Evolutionary conservation across 1,140 invertebrate genomes (phyloP), one percentile per base, ranked within the genome.

Genomic region (Archivesica marissinica): DNA sequence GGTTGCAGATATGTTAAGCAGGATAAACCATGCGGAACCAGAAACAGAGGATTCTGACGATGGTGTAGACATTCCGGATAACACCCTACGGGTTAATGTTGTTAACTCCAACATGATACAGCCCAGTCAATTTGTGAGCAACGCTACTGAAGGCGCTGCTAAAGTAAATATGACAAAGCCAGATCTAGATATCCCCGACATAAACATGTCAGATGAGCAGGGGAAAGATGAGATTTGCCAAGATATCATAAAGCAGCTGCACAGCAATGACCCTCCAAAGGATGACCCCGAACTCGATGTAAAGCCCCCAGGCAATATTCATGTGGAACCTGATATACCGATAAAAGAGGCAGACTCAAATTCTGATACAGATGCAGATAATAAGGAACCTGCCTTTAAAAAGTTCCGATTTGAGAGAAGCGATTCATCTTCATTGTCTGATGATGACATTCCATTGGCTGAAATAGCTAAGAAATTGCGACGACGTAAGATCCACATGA

Each of bases 1-100:
- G 9, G 56, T 61, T 17, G 76, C 76, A 13, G 76, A 78, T 35
- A 15, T 78, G 47, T 41, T 78, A 4, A 39, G 28, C 28, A 59
- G 76, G 38, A 56, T 56, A n/a, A n/a, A n/a, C n/a, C n/a, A n/a
- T n/a, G n/a, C n/a, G n/a, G n/a, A n/a, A n/a, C n/a, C n/a, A n/a
- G n/a, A n/a, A n/a, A n/a, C n/a, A n/a, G n/a, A n/a, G n/a, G n/a
- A n/a, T n/a, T n/a, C n/a, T n/a, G n/a, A n/a, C n/a, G n/a, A n/a
- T n/a, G n/a, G n/a, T n/a, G n/a, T n/a, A n/a, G n/a, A n/a, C n/a
- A n/a, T n/a, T 56, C 4, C 7, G 28, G 52, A 56, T 56, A 56
- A 56, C 25, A 66, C 61, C 25, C 35, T 66, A 9, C 15, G 20
- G 9, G 61, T 56, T 23, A 56, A 56, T 20, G 61, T 66, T n/a